phyloP scores from a whole-genome alignment of 2,797 vertebrate genomes.

The Anniella stebbinsi region DNA sequence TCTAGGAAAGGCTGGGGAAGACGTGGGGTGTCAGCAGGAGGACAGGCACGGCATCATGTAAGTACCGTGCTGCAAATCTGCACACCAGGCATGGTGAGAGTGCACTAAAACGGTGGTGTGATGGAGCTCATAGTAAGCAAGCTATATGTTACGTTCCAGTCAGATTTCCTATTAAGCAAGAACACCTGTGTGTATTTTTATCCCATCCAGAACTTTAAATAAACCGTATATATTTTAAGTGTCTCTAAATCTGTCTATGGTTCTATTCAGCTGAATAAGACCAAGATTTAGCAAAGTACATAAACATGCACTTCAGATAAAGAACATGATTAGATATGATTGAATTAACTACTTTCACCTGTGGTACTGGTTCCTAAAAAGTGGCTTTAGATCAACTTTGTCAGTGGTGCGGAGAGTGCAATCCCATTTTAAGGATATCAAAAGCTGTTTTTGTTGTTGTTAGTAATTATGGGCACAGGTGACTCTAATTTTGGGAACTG shows the following conservation, averaged over 20 bases:
- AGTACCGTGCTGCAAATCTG: too few relatives aligned
- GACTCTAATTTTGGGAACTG: neutral
- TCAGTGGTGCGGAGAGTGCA: neutral
- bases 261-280: slow-evolving; percentile 1
- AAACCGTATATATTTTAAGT: neutral
- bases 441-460: neutral
- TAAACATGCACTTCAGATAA: neutral
- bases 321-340: neutral
- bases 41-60: too few relatives aligned
- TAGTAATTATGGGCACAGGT: neutral
- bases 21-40: too few relatives aligned
- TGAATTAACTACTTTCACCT: neutral
- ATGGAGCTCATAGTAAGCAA: too few relatives aligned
- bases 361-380: neutral
- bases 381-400: neutral
- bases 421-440: neutral
- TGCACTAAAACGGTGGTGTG: too few relatives aligned
- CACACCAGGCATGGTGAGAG: too few relatives aligned
- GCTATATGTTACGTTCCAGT: neutral
- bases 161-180: neutral
- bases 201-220: neutral
- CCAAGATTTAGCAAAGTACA: slow-evolving; percentile 10
- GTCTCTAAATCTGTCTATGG: neutral
- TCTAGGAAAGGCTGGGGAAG: too few relatives aligned
- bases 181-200: neutral